Conservation (phyloP, 2,888 invertebrate species). For the Trichacis sp. region DNA sequence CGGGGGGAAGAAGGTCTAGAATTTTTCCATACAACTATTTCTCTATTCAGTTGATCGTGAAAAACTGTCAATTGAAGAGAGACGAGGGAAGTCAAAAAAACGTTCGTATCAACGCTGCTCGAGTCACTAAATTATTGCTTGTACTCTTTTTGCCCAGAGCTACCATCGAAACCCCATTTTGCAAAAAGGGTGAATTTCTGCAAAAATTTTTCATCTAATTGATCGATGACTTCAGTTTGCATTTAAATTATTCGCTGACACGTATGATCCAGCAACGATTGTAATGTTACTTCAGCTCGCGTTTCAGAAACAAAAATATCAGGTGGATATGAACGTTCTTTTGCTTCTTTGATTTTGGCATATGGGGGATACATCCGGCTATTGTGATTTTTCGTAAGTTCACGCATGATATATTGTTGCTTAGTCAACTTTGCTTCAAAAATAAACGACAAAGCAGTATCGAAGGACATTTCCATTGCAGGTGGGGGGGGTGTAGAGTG, state of each 20-base stretch:
- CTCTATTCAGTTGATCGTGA: background rate
- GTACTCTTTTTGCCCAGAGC: slow-evolving; percentile 12
- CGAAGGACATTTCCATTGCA: slow-evolving; percentile 16
- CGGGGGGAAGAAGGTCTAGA: background rate
- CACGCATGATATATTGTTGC: slow-evolving; percentile 20
- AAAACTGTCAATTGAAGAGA: slow-evolving; percentile 11
- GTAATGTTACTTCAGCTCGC: slow-evolving; percentile 27
- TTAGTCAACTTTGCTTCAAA: slow-evolving; percentile 22
- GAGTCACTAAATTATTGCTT: slow-evolving; percentile 22
- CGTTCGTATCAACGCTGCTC: slow-evolving; percentile 21
- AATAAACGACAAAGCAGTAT: slow-evolving; percentile 18
- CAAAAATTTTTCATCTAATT: no score
- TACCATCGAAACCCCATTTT: slow-evolving; percentile 16
- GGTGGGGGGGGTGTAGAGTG: background rate
- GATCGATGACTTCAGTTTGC: no score
- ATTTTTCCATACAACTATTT: slow-evolving; percentile 21
- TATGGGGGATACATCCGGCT: slow-evolving; percentile 27
- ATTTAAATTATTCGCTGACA: background rate
- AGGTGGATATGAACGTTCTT: slow-evolving; percentile 22
- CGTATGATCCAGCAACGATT: slow-evolving; percentile 29
- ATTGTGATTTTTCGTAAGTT: slow-evolving; percentile 17
- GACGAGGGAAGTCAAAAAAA: slow-evolving; percentile 28
- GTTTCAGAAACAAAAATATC: slow-evolving; percentile 21
- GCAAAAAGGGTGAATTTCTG: no score
- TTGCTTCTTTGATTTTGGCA: slow-evolving; percentile 24